Percentiles rank a stretch among this genome's conserved stretches.
Conservation (phyloP, 2,888 invertebrate species). For the Drosophila tripunctata region DNA sequence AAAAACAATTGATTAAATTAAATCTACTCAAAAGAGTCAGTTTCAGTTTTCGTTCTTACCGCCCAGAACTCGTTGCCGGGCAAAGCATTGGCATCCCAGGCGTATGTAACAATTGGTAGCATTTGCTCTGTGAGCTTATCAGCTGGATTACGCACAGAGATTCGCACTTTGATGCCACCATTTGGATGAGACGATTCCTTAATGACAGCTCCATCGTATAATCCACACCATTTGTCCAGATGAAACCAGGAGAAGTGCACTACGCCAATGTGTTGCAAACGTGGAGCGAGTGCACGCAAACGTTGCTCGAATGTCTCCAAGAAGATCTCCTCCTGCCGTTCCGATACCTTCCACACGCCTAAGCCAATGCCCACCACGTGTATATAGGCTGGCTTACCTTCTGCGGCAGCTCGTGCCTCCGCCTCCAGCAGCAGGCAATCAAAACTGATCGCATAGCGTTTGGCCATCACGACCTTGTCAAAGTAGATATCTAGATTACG, state of each 20-base stretch:
- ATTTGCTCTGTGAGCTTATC: constrained; percentile 81
- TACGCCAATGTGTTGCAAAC: constrained; percentile 46
- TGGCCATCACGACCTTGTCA: constrained; percentile 80
- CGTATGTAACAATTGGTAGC: constrained; percentile 87
- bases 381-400: constrained; percentile 86
- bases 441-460: constrained; percentile 86
- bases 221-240: constrained; percentile 82
- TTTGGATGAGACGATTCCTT: constrained; percentile 68
- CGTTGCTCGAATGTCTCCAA: constrained; percentile 87
- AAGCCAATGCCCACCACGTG: constrained; percentile 88
- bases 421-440: constrained; percentile 88
- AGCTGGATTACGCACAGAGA: constrained; percentile 86
- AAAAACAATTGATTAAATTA: neutral
- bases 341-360: constrained; percentile 88
- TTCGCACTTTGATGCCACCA: constrained; percentile 85
- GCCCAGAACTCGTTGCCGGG: constrained; percentile 91
- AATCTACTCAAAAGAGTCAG: neutral
- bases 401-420: constrained; percentile 85
- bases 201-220: constrained; percentile 83
- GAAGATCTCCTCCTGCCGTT: constrained; percentile 87
- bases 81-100: constrained; percentile 90
- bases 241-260: constrained; percentile 65
- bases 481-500: constrained; percentile 52
- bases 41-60: constrained; percentile 69
- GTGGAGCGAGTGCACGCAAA: constrained; percentile 82